Percentiles rank a stretch among this genome's conserved stretches.
These are phyloP conservation scores for Cyprinella venusta DNA, from an alignment of 2,797 vertebrate genomes.

Conservation along the genomic window DNA sequence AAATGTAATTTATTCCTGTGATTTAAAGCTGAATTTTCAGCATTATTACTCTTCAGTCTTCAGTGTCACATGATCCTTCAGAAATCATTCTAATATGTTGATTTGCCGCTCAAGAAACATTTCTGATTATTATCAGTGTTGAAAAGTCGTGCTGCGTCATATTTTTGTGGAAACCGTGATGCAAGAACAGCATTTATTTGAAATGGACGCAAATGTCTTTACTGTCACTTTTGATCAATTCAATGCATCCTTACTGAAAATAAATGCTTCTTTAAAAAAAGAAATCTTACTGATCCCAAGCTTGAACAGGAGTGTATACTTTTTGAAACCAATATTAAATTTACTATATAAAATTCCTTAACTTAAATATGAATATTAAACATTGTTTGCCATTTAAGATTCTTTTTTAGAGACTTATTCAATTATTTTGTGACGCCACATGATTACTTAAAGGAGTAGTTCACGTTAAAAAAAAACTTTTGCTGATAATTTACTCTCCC, in stretches of 20 bases:
- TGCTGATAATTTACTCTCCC: no score
- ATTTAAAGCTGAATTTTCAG: no score
- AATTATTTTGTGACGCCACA: not conserved
- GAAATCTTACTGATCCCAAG: not conserved
- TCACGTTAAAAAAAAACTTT: no score
- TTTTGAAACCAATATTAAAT: not conserved
- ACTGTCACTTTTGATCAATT: not conserved
- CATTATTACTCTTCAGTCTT: no score
- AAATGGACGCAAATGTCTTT: not conserved
- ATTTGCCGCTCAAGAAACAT: no score
- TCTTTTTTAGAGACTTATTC: not conserved
- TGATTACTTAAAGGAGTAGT: not conserved
- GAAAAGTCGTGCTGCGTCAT: not conserved
- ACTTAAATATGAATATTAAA: not conserved
- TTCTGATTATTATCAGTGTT: not conserved
- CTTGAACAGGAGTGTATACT: not conserved
- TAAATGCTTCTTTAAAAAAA: not conserved
- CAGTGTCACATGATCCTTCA: slow-evolving; percentile 1
- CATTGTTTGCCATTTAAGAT: not conserved
- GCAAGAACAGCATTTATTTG: not conserved
- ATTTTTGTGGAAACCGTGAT: no score
- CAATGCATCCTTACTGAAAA: not conserved
- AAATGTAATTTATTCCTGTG: no score
- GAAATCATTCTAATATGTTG: not conserved
- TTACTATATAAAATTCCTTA: not conserved